Evolutionary conservation across 2,888 invertebrate genomes (phyloP), one percentile per base, ranked within the genome.

Genomic region (Monoplex corrugatus): DNA sequence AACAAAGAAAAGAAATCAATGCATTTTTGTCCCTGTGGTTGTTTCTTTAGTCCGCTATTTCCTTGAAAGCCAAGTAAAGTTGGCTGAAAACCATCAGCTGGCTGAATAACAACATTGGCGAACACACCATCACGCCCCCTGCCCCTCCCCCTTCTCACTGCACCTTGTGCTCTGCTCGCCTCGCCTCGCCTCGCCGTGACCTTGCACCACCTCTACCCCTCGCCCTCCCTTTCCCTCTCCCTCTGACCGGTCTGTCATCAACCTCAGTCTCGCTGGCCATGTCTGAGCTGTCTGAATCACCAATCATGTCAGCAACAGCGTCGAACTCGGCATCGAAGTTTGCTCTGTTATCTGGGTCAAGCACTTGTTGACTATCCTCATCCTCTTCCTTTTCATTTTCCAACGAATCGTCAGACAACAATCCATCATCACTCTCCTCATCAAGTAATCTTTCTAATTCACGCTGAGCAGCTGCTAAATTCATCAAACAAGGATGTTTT

Each of bases 1-100:
- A 86, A 89, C 2, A 78, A 43, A 35, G 38, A 19, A 50, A 85
- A 85, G 40, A 40, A 89, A 19, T 85, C 72, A 6, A 72, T 1
- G 35, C 72, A 72, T 68, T n/a, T 68, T 0, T 68, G 8, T 23
- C 68, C 68, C 2, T 68, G 68, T 68, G 68, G 68, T 68, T 68
- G 68, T 68, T 10, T n/a, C n/a, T n/a, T 68, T 19, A 68, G 68
- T 6, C 32, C 68, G 1, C 28, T 23, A 1, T 68, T n/a, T 6
- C 68, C 68, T 0, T 13, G 28, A 3, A 68, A 68, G n/a, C n/a
- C 68, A 1, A n/a, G 68, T 2, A 68, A 0, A 68, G 68, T 68
- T 68, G 68, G 68, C n/a, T 68, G 28, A 23, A 68, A 68, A 0
- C n/a, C n/a, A 0, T 68, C 23, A 68, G 68, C 68, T 68, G 68